phyloP scores from a whole-genome alignment of 1,140 invertebrate genomes.

The Ips typographus region DNA sequence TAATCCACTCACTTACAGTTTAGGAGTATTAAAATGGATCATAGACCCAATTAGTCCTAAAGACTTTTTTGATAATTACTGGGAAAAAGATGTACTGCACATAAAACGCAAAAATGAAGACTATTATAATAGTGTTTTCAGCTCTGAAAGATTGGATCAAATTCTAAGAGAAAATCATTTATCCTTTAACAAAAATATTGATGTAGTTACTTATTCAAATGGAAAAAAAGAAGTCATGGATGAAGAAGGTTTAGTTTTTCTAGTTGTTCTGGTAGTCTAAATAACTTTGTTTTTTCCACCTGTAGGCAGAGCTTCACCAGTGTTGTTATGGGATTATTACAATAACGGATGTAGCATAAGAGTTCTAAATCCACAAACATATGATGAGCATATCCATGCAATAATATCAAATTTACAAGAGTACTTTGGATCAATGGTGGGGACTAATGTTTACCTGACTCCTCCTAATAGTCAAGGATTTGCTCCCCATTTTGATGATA shows the following conservation, averaged over 20 bases:
- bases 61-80: slow-evolving; percentile 68
- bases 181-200: slow-evolving; percentile 83
- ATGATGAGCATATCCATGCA: slow-evolving; percentile 63
- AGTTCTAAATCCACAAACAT: slow-evolving; percentile 92
- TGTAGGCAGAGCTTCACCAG: slow-evolving; percentile 60
- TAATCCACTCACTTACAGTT: slow-evolving; percentile 28
- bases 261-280: too few relatives aligned
- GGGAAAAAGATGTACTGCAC: slow-evolving; percentile 80
- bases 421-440: slow-evolving; percentile 90
- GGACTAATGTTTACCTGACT: slow-evolving; percentile 94
- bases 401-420: slow-evolving; percentile 85
- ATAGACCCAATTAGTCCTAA: slow-evolving; percentile 65
- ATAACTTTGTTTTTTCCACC: neutral
- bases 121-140: slow-evolving; percentile 76
- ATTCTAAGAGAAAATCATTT: slow-evolving; percentile 76
- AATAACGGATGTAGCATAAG: slow-evolving; percentile 87
- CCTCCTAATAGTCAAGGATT: slow-evolving; percentile 95
- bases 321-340: slow-evolving; percentile 90
- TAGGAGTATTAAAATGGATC: slow-evolving; percentile 66
- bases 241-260: slow-evolving; percentile 58
- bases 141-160: slow-evolving; percentile 72
- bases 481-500: slow-evolving; percentile 98
- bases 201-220: slow-evolving; percentile 84
- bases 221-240: slow-evolving; percentile 83
- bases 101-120: slow-evolving; percentile 65